These are phyloP conservation scores for Lasioglossum oenotherae DNA, from an alignment of 2,888 invertebrate species.

Conservation along the genomic window DNA sequence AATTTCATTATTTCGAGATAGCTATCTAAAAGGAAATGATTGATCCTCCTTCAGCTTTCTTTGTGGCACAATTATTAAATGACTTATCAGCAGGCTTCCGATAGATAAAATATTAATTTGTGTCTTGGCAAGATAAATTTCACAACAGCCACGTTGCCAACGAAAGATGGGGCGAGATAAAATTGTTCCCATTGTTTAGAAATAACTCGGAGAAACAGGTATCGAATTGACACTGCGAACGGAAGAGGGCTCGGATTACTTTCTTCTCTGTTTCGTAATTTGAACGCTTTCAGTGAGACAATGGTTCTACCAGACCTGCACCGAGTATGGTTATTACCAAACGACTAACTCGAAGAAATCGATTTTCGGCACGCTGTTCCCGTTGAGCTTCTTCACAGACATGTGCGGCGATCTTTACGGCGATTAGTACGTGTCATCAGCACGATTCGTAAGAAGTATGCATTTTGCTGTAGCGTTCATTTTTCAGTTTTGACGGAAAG, in stretches of 20 bases:
- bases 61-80: not conserved
- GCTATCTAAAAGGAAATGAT: not conserved
- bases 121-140: not conserved
- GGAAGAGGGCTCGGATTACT: not conserved
- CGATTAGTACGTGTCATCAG: conserved; percentile 74
- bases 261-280: not conserved
- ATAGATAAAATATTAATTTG: not conserved
- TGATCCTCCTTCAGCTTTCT: not conserved
- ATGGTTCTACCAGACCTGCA: conserved; percentile 94
- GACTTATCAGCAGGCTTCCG: not conserved
- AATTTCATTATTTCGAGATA: not conserved
- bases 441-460: too few relatives aligned
- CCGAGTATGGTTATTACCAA: conserved; percentile 94
- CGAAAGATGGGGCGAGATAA: not conserved
- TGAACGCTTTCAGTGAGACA: conserved; percentile 86
- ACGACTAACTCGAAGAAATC: conserved; percentile 87
- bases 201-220: not conserved
- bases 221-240: not conserved
- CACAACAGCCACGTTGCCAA: not conserved
- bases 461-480: not conserved
- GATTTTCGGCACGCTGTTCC: conserved; percentile 87
- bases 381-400: conserved; percentile 85
- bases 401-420: conserved; percentile 85
- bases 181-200: not conserved
- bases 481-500: conserved; percentile 70